Base-by-base conservation (phyloP, 2,888 invertebrate genomes). In the Cephonodes hylas region DNA sequence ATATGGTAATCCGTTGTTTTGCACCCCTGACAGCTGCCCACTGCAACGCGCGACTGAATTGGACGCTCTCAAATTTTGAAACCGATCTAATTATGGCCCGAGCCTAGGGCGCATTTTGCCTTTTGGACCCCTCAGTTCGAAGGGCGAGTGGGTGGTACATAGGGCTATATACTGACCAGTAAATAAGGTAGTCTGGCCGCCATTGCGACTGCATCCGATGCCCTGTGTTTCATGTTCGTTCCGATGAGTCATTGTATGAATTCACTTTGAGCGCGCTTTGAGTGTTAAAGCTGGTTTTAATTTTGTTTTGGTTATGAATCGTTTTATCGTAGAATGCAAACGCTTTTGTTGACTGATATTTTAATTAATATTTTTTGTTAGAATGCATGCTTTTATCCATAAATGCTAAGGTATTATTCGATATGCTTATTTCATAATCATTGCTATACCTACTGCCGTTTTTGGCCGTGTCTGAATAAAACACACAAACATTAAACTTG, bases 91-190 rank as follows among this genome's bases (percentile, higher is more conserved):
- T 53, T 53, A 31, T 53, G 31, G 7, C 38, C 8, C 18, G 18
- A 10, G 31, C 18, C 31, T 53, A 53, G 53, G 53, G 53, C 15
- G 53, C 10, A 18, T 31, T 53, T 18, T 31, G 10, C n/a, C n/a
- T n/a, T 53, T 31, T 18, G 27, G 53, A 27, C 31, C 53, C 53
- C 53, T 53, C 53, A 27, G n/a, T n/a, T 27, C 27, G 27, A 53
- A 53, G 31, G 53, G 53, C 27, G 5, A n/a, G 53, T 53, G 27
- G 27, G 31, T 27, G 48, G 48, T 53, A 53, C 53, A 53, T 53
- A 53, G 53, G 31, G 2, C 53, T 15, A n/a, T n/a, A n/a, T n/a
- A n/a, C n/a, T 27, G 27, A 31, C 4, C 27, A 18, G 27, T 53
- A 53, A 27, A 27, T 53, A 31, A 25, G 25, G 46, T n/a, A 15